Base-by-base conservation (phyloP, 2,797 vertebrate species). In the Odontamblyopus rebecca region DNA sequence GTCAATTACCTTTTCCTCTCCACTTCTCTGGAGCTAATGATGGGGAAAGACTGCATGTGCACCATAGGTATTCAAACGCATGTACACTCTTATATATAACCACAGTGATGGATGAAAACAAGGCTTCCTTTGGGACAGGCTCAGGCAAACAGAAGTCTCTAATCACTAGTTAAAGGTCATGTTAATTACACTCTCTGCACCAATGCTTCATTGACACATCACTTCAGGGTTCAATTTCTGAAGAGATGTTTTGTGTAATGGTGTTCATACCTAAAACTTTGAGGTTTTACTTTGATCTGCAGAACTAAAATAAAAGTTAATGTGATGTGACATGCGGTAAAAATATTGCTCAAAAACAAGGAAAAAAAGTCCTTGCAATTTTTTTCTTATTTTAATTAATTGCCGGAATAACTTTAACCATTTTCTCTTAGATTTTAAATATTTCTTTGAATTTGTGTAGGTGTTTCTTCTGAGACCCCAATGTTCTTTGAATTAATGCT, bases 121-220 rank as follows among this genome's bases (percentile, higher is more conserved):
- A 26, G 69, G 54, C n/a, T 9, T 65, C 65, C 73, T 67, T 54
- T 51, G 73, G 72, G 66, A 77, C 69, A 68, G 68, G 72, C 68
- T 83, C 19, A 72, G 61, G 62, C 62, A 83, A 85, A 84, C 74
- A 79, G 72, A 77, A 53, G 29, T 6, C 62, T 68, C 59, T 73
- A 82, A 82, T 83, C 67, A 78, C 67, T 44, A 71, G 56, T 78
- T 80, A 83, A 79, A 85, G 86, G 76, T 89, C 79, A 83, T 65
- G 74, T 69, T 84, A 81, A 86, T 79, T 79, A 83, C 32, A 68
- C 54, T 11, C 29, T 32, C 23, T 41, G 70, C 29, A n/a, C 29
- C 57, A 53, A 27, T 16, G 1, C 23, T 66, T 16, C 48, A 51
- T 50, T 65, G 63, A 50, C 44, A 66, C 26, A 48, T 65, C 23